Percentiles rank a stretch among this genome's conserved stretches.
Conservation (phyloP, 2,113 vertebrate genomes). For the Caranx ignobilis region DNA sequence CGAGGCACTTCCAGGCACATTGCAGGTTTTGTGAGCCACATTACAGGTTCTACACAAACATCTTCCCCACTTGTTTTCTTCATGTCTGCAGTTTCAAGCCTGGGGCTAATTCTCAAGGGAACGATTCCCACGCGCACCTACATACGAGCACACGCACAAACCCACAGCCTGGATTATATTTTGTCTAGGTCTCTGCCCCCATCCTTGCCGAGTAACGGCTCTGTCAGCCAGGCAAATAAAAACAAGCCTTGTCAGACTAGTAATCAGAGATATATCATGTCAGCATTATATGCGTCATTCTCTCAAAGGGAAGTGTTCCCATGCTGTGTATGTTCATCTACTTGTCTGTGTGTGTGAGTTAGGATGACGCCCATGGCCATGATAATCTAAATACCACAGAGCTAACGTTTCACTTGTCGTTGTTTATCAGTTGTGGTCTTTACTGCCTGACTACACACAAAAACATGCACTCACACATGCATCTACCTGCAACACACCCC, state of each 20-base stretch:
- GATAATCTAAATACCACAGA: slow-evolving; percentile 11
- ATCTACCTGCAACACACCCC: background rate
- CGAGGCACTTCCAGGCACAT: slow-evolving; percentile 27
- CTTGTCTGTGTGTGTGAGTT: slow-evolving; percentile 1
- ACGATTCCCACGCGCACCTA: slow-evolving; percentile 42
- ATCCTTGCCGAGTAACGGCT: slow-evolving; percentile 47
- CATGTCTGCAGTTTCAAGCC: slow-evolving; percentile 56
- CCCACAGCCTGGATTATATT: slow-evolving; percentile 59
- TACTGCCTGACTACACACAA: slow-evolving; percentile 2
- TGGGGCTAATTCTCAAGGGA: slow-evolving; percentile 69
- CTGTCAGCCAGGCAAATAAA: slow-evolving; percentile 49
- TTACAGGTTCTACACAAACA: slow-evolving; percentile 40
- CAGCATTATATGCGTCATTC: slow-evolving; percentile 38
- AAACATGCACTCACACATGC: background rate
- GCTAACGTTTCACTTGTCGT: slow-evolving; percentile 39
- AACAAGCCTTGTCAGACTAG: slow-evolving; percentile 55
- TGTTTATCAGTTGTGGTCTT: slow-evolving; percentile 17
- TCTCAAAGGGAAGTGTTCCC: slow-evolving; percentile 8
- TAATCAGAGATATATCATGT: slow-evolving; percentile 62
- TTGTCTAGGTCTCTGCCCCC: slow-evolving; percentile 63
- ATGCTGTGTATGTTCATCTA: slow-evolving; percentile 9
- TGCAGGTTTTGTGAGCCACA: slow-evolving; percentile 32
- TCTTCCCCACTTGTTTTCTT: slow-evolving; percentile 53
- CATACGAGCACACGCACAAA: slow-evolving; percentile 22
- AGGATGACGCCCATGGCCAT: slow-evolving; percentile 6